Conservation (phyloP, 2,888 invertebrate genomes). For the Drosophila testacea region DNA sequence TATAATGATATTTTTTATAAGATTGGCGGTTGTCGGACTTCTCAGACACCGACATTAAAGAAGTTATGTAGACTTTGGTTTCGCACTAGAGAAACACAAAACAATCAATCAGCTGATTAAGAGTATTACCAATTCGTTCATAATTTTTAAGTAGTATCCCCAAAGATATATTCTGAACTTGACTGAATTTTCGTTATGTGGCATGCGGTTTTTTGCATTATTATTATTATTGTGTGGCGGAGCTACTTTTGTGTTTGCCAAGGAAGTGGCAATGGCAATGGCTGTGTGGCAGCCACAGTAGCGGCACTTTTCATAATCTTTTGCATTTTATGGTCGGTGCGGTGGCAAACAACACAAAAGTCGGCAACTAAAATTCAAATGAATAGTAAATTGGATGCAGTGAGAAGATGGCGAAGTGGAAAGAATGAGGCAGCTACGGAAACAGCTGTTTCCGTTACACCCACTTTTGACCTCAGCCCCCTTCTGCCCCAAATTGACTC, state of each 20-base stretch:
- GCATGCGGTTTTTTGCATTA: constrained; percentile 37
- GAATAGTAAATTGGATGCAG: constrained; percentile 69
- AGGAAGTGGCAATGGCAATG: constrained; percentile 52
- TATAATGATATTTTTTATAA: no score
- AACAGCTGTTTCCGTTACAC: constrained; percentile 75
- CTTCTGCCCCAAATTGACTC: not conserved
- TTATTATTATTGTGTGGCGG: constrained; percentile 46
- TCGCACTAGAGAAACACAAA: no score
- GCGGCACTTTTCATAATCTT: constrained; percentile 74
- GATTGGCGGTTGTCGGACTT: no score
- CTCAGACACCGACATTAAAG: no score
- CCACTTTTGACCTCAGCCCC: constrained; percentile 47
- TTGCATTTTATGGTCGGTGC: constrained; percentile 74
- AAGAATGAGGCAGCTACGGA: constrained; percentile 37
- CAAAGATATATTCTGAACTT: constrained; percentile 1
- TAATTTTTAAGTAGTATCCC: constrained; percentile 12
- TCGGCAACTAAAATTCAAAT: constrained; percentile 74
- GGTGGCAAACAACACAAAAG: constrained; percentile 58
- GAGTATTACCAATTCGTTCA: not conserved
- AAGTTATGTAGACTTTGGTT: no score
- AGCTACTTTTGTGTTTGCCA: constrained; percentile 37
- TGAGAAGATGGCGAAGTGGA: constrained; percentile 5
- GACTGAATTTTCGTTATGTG: constrained; percentile 7
- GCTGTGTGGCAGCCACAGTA: constrained; percentile 44
- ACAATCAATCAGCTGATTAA: no score